These are phyloP conservation scores for Gallinago solitaria DNA, from an alignment of 2,797 vertebrate genomes.

Conservation along the genomic window DNA sequence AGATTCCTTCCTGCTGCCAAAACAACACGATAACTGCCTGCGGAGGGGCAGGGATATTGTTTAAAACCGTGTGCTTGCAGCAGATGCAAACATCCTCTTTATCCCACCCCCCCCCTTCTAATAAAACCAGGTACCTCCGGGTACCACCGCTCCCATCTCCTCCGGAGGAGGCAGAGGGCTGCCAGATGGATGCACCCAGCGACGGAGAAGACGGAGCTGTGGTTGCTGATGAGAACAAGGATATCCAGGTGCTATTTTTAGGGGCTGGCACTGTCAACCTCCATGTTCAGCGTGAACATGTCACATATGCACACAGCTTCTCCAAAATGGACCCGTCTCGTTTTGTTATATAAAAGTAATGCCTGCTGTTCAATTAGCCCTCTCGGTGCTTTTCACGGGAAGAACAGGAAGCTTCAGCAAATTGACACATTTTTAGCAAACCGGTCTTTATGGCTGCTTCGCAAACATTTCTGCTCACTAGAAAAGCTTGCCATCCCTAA, in stretches of 20 bases:
- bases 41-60: constrained; percentile 66
- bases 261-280: constrained; percentile 58
- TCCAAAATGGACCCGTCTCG: constrained; percentile 40
- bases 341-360: not conserved
- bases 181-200: constrained; percentile 17
- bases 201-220: not conserved
- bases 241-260: constrained; percentile 77
- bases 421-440: not conserved
- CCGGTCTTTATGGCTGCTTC: not conserved
- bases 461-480: not conserved
- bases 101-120: constrained; percentile 46
- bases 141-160: not conserved
- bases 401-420: not conserved
- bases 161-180: constrained; percentile 3
- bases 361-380: not conserved
- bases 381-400: not conserved
- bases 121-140: constrained; percentile 16
- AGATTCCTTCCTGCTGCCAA: constrained; percentile 84
- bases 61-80: constrained; percentile 58
- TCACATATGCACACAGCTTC: constrained; percentile 59
- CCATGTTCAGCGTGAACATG: constrained; percentile 61
- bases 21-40: constrained; percentile 80
- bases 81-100: constrained; percentile 57
- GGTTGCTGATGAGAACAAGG: constrained; percentile 67
- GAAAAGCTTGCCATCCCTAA: not conserved